Conservation (phyloP, 53 echinoderm and acorn worm species). For the Mesocentrotus franciscanus region DNA sequence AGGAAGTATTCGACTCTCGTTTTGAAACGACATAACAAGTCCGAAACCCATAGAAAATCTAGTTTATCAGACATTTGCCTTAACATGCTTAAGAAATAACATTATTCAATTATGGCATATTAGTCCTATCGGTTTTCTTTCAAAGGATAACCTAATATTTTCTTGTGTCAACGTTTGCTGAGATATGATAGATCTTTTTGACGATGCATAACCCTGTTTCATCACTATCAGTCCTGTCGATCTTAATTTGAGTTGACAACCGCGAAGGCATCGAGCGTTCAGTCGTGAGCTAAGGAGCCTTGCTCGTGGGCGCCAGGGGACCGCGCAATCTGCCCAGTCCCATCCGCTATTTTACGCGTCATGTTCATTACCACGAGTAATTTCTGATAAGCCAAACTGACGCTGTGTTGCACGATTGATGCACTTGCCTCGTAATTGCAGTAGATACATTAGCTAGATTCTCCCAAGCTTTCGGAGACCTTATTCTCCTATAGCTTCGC, state of each 20-base stretch:
- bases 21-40: background rate
- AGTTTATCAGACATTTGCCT: background rate
- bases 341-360: slow-evolving; percentile 64
- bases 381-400: slow-evolving; percentile 63
- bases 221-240: slow-evolving; percentile 55
- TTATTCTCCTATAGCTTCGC: background rate
- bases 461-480: slow-evolving; percentile 13
- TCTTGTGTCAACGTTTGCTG: slow-evolving; percentile 37
- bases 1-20: too few relatives aligned
- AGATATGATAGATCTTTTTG: slow-evolving; percentile 35
- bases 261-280: slow-evolving; percentile 36
- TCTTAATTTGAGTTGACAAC: slow-evolving; percentile 61
- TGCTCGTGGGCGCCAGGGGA: slow-evolving; percentile 47
- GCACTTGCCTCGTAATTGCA: slow-evolving; percentile 44
- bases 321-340: slow-evolving; percentile 57
- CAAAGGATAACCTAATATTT: background rate
- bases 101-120: background rate
- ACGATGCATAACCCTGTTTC: slow-evolving; percentile 47
- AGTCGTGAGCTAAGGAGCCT: slow-evolving; percentile 31
- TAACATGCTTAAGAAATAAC: background rate
- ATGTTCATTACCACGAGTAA: slow-evolving; percentile 64
- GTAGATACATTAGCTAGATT: slow-evolving; percentile 53
- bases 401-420: slow-evolving; percentile 59
- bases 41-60: background rate
- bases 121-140: background rate